Evolutionary conservation across 2,113 vertebrate species (phyloP).

Genomic region (Eleginops maclovinus): DNA sequence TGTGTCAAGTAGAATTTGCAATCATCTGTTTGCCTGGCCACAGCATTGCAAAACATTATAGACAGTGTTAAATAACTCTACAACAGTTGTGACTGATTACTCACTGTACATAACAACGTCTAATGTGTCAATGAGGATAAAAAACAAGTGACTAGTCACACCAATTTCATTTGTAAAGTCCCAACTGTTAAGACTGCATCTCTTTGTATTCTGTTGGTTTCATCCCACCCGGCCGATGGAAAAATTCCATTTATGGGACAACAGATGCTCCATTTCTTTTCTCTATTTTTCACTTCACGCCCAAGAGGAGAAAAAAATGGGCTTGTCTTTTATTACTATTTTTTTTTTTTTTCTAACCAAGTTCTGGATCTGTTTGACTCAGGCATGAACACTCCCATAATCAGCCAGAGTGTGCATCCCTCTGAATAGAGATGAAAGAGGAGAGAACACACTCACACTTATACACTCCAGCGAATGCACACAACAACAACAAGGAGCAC

Average conservation of each 20-base stretch:
- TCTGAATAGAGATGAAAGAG: conserved; percentile 82
- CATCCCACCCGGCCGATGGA: conserved; percentile 36
- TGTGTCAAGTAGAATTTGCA: not conserved
- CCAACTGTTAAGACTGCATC: conserved; percentile 3
- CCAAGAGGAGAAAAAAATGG: conserved; percentile 49
- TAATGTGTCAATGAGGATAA: conserved; percentile 5
- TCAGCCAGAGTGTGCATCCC: conserved; percentile 76
- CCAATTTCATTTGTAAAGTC: conserved; percentile 16
- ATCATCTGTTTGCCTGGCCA: not conserved
- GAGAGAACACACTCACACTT: conserved; percentile 56
- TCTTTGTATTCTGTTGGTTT: conserved; percentile 43
- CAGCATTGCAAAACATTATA: not conserved
- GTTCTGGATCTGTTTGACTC: conserved; percentile 75
- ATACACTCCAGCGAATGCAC: conserved; percentile 50
- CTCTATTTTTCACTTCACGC: conserved; percentile 48
- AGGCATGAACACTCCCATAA: conserved; percentile 73
- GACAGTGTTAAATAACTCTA: not conserved
- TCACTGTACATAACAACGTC: not conserved
- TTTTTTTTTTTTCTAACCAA: conserved; percentile 58
- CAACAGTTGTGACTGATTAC: not conserved
- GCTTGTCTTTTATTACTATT: conserved; percentile 37
- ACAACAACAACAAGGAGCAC: conserved; percentile 56
- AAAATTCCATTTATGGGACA: conserved; percentile 61
- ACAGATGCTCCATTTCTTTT: conserved; percentile 53
- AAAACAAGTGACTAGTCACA: conserved; percentile 23